phyloP scores from a whole-genome alignment of 2,888 invertebrate genomes.

The Liposcelis brunnea region DNA sequence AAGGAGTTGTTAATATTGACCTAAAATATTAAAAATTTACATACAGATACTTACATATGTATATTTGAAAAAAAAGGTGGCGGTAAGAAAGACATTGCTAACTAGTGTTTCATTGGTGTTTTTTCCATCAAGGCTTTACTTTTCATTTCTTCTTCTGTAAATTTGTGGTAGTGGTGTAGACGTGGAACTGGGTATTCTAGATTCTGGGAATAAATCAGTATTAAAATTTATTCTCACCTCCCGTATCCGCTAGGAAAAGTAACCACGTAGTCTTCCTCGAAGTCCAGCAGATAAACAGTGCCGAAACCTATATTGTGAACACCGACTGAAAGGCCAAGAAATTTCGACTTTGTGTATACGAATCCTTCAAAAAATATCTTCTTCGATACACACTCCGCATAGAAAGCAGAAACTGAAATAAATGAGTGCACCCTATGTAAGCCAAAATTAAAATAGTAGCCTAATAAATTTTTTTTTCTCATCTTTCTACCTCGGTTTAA shows the following conservation, averaged over 20 bases:
- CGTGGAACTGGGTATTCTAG: too few species aligned
- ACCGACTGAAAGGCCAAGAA: slow-evolving; percentile 93
- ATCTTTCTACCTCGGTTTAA: too few species aligned
- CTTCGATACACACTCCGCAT: slow-evolving; percentile 88
- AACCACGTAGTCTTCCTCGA: slow-evolving; percentile 84
- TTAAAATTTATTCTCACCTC: slow-evolving; percentile 32
- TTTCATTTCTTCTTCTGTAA: background rate
- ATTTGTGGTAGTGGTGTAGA: too few species aligned
- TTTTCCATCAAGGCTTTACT: background rate
- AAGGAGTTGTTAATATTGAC: slow-evolving; percentile 92
- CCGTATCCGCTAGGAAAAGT: slow-evolving; percentile 99
- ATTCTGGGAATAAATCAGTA: too few species aligned
- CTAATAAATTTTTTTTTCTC: too few species aligned
- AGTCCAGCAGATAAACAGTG: slow-evolving; percentile 71
- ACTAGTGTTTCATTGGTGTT: too few species aligned
- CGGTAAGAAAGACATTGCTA: too few species aligned
- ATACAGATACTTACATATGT: slow-evolving; percentile 13
- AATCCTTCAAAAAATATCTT: slow-evolving; percentile 85
- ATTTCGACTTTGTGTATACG: slow-evolving; percentile 99
- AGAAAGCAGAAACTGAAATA: slow-evolving; percentile 83
- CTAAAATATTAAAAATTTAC: slow-evolving; percentile 30
- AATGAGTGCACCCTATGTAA: slow-evolving; percentile 4
- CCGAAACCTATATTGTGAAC: slow-evolving; percentile 95
- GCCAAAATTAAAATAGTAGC: too few species aligned
- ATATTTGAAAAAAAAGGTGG: too few species aligned